Evolutionary conservation across 2,888 invertebrate species (phyloP), one percentile per base, ranked within the genome.

Genomic region (Sphaeridia pumilis): DNA sequence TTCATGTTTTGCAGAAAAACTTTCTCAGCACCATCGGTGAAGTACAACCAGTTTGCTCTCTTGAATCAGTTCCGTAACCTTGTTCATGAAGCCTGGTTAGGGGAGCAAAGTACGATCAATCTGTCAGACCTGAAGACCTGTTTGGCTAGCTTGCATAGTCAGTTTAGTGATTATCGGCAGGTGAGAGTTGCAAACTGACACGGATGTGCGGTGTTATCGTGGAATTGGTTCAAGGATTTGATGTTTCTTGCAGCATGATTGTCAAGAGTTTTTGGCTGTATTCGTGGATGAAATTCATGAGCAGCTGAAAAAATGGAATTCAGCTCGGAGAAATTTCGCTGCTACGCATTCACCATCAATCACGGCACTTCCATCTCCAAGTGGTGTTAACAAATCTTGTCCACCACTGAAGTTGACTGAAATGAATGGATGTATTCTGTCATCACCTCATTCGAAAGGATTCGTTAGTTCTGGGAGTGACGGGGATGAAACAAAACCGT

Each of bases 241-340:
- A 17, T 38, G 38, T 50, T 59, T 48, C 52, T 69, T 69, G 20
- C 68, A 80, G 78, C 80, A 80, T 66, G 80, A 80, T 66, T 80
- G 79, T 68, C 80, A 80, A 69, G 80, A 80, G 67, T 80, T 80
- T 66, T 71, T 80, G 54, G 78, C 79, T 4, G 70, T 80, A 21
- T 67, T 79, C 35, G 67, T 80, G 59, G 79, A 79, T 65, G 74
- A 76, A 2, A 70, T 80, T 7, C 78, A 80, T 64, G 79, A 80
- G 65, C 77, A 79, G 66, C 73, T 79, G 66, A 73, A 75, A 55
- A 66, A 70, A 69, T 46, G 58, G 61, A n/a, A n/a, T n/a, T n/a
- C n/a, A n/a, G n/a, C n/a, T n/a, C n/a, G n/a, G n/a, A n/a, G n/a
- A n/a, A n/a, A n/a, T n/a, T n/a, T n/a, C n/a, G n/a, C n/a, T n/a